Evolutionary conservation across 2,888 invertebrate genomes (phyloP), one percentile per base, ranked within the genome.

Genomic region (Lumbricus terrestris): DNA sequence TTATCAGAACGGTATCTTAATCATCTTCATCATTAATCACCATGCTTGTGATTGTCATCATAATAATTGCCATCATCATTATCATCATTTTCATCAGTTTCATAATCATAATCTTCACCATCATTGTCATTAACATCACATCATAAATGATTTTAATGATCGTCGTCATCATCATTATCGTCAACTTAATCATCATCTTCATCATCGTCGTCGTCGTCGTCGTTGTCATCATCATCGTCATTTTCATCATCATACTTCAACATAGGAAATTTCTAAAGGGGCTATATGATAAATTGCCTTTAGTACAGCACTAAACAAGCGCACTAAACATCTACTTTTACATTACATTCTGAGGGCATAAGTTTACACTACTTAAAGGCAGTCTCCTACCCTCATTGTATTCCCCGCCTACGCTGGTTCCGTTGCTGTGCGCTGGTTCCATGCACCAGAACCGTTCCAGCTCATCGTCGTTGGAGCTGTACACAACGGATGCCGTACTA

Each of bases 381-480:
- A 42, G 16, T 42, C 42, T 11, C 15, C 11, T 69, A 69, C 69
- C 69, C n/a, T 69, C 69, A n/a, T 69, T 69, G n/a, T 69, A 69
- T 13, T 69, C 69, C 23, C 47, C 47, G 40, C 8, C 15, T 20
- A 47, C 47, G 47, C 47, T 47, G 69, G 69, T 69, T 69, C 69
- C 69, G n/a, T 69, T 69, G 69, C 16, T 69, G 29, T 69, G 69
- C 29, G 69, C 69, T 69, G 69, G 69, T 69, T 69, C 69, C 69
- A 69, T 69, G 69, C 69, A 69, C 69, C 69, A 69, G n/a, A 69
- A 69, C 69, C 69, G 69, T n/a, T 69, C 69, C n/a, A 69, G 69
- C n/a, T 69, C 69, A 11, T 69, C 69, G 69, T 69, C 69, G 69
- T 69, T 29, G 29, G 69, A 29, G 29, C 69, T n/a, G n/a, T 69